Base-by-base conservation (phyloP, 2,113 vertebrate genomes). In the Lepisosteus oculatus region DNA sequence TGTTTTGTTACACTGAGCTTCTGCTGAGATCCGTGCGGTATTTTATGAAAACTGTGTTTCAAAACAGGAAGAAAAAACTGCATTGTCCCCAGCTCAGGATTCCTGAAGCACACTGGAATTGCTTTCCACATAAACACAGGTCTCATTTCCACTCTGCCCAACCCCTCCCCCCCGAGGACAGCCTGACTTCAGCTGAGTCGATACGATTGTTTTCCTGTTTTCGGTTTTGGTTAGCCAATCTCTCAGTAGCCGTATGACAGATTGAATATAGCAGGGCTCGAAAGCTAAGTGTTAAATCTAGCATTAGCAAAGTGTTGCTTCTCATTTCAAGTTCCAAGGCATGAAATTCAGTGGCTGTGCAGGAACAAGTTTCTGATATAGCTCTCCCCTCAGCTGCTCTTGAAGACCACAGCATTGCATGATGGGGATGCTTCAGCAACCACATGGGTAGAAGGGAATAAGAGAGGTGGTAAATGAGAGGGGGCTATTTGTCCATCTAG, bases 1-100 rank as follows among this genome's bases (percentile, higher is more conserved):
- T 76, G 69, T 74, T 71, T 72, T 74, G 59, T 68, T 79, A 76
- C 72, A 70, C 68, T 43, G 62, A 17, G 69, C 43, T 29, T 80
- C 85, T 78, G 78, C 76, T 73, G 74, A 74, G 64, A 67, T 72
- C 65, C 51, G 17, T 57, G 15, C 44, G 43, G 56, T 8, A 51
- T n/a, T n/a, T n/a, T n/a, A n/a, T n/a, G n/a, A 71, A 72, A 55
- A 43, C 13, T 61, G 12, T 63, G 14, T 69, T 66, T 13, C 72
- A 65, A n/a, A 56, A 64, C 17, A 51, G 62, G 57, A 61, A 6
- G 57, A 8, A 51, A 74, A 71, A 44, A 41, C 11, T 43, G 9
- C 72, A 74, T 68, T 77, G 59, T 64, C 9, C 71, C 74, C 69
- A 47, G 55, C 17, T 43, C 13, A 55, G 44, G 41, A 65, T 47